A percentile compares a stretch with the other conserved stretches of the same genome.
Conservation (phyloP, 2,113 vertebrate species). For the Thalassoma bifasciatum region DNA sequence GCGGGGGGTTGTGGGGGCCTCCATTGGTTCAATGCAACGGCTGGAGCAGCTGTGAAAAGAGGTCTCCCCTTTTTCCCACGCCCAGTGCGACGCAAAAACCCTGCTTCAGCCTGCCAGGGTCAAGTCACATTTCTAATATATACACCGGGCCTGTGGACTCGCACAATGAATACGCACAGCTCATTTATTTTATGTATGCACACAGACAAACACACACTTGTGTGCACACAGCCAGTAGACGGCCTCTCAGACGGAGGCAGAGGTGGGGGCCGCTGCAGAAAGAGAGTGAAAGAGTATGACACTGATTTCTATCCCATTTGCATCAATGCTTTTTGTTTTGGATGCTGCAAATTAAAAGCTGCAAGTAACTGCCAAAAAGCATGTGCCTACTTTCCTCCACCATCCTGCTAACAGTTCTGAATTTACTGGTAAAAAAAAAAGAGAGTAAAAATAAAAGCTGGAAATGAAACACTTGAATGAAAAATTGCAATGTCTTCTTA, state of each 20-base stretch:
- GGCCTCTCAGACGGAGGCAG: slow-evolving; percentile 69
- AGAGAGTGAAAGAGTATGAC: slow-evolving; percentile 64
- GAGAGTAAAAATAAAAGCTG: not conserved
- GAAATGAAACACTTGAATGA: not conserved
- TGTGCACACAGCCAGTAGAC: slow-evolving; percentile 56
- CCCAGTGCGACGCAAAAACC: slow-evolving; percentile 83
- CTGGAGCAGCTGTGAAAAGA: slow-evolving; percentile 92
- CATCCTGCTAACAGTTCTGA: not conserved
- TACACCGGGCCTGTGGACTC: slow-evolving; percentile 84
- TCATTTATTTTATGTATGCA: slow-evolving; percentile 86
- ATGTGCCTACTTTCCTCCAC: slow-evolving; percentile 13
- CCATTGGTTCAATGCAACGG: slow-evolving; percentile 89
- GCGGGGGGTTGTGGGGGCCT: slow-evolving; percentile 78
- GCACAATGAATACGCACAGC: slow-evolving; percentile 84
- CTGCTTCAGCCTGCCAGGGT: slow-evolving; percentile 87
- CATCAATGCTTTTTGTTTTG: slow-evolving; percentile 74
- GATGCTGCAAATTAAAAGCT: slow-evolving; percentile 72
- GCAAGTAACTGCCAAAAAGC: slow-evolving; percentile 48
- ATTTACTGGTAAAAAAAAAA: not conserved
- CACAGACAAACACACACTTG: slow-evolving; percentile 73
- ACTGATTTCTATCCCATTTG: slow-evolving; percentile 79
- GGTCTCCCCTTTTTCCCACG: slow-evolving; percentile 95
- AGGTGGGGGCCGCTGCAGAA: slow-evolving; percentile 44
- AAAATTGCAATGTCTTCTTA: no score
- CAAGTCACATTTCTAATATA: slow-evolving; percentile 90